These are phyloP conservation scores for Pristionchus arcanus DNA, from an alignment of 2,888 invertebrate genomes.

Conservation along the genomic window DNA sequence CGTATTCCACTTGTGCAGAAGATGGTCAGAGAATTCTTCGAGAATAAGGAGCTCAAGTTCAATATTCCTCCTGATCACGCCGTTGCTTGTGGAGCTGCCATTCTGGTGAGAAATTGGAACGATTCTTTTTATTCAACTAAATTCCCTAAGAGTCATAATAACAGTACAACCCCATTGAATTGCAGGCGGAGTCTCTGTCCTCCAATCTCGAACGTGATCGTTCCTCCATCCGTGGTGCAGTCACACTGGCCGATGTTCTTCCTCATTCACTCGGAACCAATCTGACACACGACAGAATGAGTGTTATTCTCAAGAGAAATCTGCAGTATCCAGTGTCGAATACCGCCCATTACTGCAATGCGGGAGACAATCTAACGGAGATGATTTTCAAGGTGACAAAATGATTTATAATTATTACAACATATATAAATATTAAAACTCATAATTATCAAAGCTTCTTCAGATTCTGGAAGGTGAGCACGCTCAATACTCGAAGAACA, in stretches of 20 bases:
- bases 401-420: too few relatives aligned
- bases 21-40: conserved; percentile 47
- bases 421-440: too few relatives aligned
- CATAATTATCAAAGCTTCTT: neutral
- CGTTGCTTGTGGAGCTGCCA: conserved; percentile 47
- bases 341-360: neutral
- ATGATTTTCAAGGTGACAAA: conserved; percentile 26
- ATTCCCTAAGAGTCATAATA: neutral
- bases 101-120: neutral
- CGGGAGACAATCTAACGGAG: neutral
- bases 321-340: conserved; percentile 12
- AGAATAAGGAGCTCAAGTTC: conserved; percentile 7
- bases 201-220: neutral
- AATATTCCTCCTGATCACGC: conserved; percentile 50
- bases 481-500: conserved; percentile 21
- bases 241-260: conserved; percentile 40
- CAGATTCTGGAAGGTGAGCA: conserved; percentile 26
- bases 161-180: neutral
- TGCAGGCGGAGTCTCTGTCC: neutral
- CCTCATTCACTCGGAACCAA: conserved; percentile 35
- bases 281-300: neutral
- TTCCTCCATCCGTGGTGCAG: conserved; percentile 20
- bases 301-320: conserved; percentile 39
- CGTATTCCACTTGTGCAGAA: conserved; percentile 42
- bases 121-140: too few relatives aligned